A percentile compares a stretch with the other conserved stretches of the same genome.
Evolutionary conservation across 2,797 vertebrate species (phyloP).

Genomic region (Percopsis omiscomaycus): DNA sequence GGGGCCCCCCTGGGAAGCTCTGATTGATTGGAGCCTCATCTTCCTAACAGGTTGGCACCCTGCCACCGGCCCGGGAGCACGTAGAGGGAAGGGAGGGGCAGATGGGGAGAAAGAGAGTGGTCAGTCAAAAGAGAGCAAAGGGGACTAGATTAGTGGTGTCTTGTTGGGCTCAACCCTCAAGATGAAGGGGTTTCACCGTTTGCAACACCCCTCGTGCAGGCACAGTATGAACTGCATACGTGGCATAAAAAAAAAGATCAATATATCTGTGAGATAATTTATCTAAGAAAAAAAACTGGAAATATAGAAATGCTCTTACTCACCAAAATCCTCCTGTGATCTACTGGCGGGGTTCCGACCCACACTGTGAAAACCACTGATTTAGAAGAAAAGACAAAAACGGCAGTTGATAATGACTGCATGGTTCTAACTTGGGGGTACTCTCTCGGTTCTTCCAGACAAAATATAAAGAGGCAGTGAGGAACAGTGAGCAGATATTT

Average conservation of each 20-base stretch:
- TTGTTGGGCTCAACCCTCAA: no score
- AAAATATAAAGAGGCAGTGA: constrained; percentile 33
- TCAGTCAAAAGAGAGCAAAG: no score
- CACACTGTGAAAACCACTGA: constrained; percentile 34
- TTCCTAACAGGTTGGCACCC: constrained; percentile 82
- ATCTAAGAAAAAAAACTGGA: no score
- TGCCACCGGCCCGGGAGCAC: constrained; percentile 71
- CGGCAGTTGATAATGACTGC: constrained; percentile 76
- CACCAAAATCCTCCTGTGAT: no score
- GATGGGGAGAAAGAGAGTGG: constrained; percentile 38
- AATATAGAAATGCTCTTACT: no score
- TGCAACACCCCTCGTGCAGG: no score
- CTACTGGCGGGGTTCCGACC: no score
- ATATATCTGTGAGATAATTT: no score
- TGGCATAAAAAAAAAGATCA: no score
- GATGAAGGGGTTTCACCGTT: no score
- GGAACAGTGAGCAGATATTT: constrained; percentile 42
- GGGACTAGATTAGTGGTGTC: no score
- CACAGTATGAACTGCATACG: no score
- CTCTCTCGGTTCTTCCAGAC: constrained; percentile 44
- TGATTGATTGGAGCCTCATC: constrained; percentile 88
- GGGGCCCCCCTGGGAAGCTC: constrained; percentile 67
- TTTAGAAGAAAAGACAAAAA: constrained; percentile 59
- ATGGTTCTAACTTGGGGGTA: constrained; percentile 67
- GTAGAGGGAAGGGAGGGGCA: constrained; percentile 53